phyloP scores from a whole-genome alignment of 2,797 vertebrate species.

The Setipinna tenuifilis region DNA sequence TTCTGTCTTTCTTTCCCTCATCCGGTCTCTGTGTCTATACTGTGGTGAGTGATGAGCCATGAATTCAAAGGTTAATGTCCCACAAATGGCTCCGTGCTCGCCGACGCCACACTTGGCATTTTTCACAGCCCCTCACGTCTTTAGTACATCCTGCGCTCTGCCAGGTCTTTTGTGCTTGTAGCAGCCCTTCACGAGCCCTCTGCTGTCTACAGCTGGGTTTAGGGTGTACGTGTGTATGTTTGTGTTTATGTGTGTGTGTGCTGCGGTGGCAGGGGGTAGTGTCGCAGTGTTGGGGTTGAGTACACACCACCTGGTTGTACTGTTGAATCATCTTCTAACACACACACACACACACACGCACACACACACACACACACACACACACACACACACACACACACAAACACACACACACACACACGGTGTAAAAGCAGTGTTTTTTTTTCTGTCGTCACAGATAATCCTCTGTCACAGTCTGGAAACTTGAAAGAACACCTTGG shows the following conservation, averaged over 20 bases:
- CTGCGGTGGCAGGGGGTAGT: not conserved
- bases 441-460: slow-evolving; percentile 41
- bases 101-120: not conserved
- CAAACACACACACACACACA: not conserved
- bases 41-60: slow-evolving; percentile 22
- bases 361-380: not conserved
- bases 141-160: not conserved
- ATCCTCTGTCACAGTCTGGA: slow-evolving; percentile 53
- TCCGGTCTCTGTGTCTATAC: not conserved
- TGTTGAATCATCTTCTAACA: not conserved
- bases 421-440: not conserved
- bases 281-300: not conserved
- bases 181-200: not conserved
- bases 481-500: slow-evolving; percentile 58
- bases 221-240: not conserved
- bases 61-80: slow-evolving; percentile 19
- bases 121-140: not conserved
- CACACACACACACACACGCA: not conserved
- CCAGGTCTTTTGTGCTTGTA: not conserved
- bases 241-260: no score
- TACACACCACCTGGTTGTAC: not conserved
- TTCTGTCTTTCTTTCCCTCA: not conserved
- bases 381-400: no score
- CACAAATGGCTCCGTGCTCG: not conserved
- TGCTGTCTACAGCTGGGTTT: slow-evolving; percentile 11